phyloP scores from a whole-genome alignment of 1,140 invertebrate genomes.

The Zaprionus africanus region DNA sequence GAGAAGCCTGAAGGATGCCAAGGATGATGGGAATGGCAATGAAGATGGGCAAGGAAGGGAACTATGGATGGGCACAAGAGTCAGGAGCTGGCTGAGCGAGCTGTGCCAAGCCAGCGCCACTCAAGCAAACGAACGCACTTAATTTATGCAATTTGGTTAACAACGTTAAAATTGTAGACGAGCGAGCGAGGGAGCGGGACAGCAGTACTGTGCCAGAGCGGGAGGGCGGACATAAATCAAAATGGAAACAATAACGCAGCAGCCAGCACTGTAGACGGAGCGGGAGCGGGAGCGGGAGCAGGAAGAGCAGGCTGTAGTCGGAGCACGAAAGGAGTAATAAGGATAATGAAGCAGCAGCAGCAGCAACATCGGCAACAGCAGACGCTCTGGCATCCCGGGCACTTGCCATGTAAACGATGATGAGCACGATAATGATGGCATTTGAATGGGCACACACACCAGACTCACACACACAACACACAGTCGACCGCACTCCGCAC shows the following conservation, averaged over 20 bases:
- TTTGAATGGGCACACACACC: constrained; percentile 64
- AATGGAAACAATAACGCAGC: constrained; percentile 79
- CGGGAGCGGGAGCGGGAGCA: neutral
- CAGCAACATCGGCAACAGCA: constrained; percentile 44
- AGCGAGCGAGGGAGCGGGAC: constrained; percentile 6
- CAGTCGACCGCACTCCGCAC: neutral
- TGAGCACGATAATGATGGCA: constrained; percentile 80
- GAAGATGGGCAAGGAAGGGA: neutral
- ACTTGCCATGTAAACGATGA: constrained; percentile 77
- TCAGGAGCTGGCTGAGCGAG: constrained; percentile 32
- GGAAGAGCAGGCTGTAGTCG: constrained; percentile 27
- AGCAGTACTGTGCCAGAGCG: neutral
- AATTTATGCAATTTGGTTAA: constrained; percentile 83
- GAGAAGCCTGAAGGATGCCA: constrained; percentile 37
- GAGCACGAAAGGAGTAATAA: constrained; percentile 76
- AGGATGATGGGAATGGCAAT: neutral
- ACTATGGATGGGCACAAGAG: constrained; percentile 25
- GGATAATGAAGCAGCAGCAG: constrained; percentile 78
- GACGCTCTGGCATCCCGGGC: constrained; percentile 59
- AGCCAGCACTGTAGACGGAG: constrained; percentile 26
- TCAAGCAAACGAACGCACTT: constrained; percentile 81
- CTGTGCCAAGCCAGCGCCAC: constrained; percentile 60
- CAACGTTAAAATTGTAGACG: constrained; percentile 82
- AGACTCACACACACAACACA: constrained; percentile 14
- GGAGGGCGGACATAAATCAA: constrained; percentile 72